A percentile compares a stretch with the other conserved stretches of the same genome.
phyloP scores from a whole-genome alignment of 2,888 invertebrate species.

The Cheilosia vulpina region DNA sequence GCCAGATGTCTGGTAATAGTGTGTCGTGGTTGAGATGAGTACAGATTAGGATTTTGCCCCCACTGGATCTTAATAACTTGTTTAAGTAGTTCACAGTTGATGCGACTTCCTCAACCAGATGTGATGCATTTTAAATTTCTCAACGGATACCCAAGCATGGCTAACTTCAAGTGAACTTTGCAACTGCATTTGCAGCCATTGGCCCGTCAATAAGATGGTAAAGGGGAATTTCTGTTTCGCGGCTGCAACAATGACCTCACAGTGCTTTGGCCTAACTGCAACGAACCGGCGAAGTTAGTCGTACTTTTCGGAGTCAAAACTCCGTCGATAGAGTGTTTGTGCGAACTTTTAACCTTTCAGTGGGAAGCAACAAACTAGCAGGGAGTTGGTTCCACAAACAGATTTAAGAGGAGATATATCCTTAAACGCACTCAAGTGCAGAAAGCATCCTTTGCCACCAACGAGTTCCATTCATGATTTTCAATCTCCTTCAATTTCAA shows the following conservation, averaged over 20 bases:
- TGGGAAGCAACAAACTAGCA: slow-evolving; percentile 9
- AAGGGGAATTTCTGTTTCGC: slow-evolving; percentile 40
- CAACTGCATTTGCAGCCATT: slow-evolving; percentile 31
- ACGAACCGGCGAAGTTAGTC: slow-evolving; percentile 52
- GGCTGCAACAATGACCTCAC: neutral
- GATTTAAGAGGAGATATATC: slow-evolving; percentile 39
- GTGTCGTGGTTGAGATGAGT: neutral
- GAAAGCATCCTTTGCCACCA: too few species aligned
- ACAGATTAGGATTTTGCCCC: neutral
- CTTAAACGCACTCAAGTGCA: slow-evolving; percentile 51
- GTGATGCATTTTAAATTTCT: neutral
- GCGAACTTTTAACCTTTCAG: slow-evolving; percentile 53
- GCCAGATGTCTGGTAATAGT: neutral
- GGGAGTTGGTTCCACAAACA: slow-evolving; percentile 28
- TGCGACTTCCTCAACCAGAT: neutral
- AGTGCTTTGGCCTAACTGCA: slow-evolving; percentile 17
- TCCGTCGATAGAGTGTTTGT: slow-evolving; percentile 31
- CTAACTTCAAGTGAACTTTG: neutral
- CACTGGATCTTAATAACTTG: neutral
- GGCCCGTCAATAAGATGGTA: slow-evolving; percentile 61
- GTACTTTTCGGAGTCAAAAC: slow-evolving; percentile 25
- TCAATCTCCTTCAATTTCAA: neutral
- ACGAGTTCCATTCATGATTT: neutral
- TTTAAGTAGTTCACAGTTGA: neutral
- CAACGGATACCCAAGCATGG: neutral